Evolutionary conservation across 2,888 invertebrate genomes (phyloP), one percentile per base, ranked within the genome.

Genomic region (Mythimna vitellina): DNA sequence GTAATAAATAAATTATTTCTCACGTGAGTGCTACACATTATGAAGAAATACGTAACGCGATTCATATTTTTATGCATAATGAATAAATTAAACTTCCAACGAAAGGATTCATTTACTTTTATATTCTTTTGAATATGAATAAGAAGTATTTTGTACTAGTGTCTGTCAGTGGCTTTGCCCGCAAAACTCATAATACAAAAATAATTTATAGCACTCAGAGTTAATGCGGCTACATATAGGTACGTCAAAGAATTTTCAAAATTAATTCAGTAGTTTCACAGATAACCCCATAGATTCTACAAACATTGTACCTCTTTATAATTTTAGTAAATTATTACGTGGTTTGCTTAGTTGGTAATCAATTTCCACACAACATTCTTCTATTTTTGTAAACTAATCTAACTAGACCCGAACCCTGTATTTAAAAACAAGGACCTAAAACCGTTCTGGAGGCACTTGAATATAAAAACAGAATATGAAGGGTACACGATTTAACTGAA

Each of bases 1-100:
- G 3, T 74, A n/a, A 63, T 62, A n/a, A 75, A 75, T 73, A 57
- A 57, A 51, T 68, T 22, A 3, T 54, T 46, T 73, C 42, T 51
- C 51, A 62, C 51, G 7, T 63, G 22, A 25, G 4, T 53, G 51
- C 29, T n/a, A 73, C 32, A 42, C 17, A 57, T 57, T 53, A 62
- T 51, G 49, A 61, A 80, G 54, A 42, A 32, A 61, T 29, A 25
- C 49, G 46, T 62, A 57, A 51, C 46, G 9, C n/a, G 38, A 51
- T 73, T 80, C 49, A 62, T 25, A 73, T 25, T 32, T 49, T 22
- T 63, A 63, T 57, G 63, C 61, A 53, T 79, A 29, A 74, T 71
- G 54, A 75, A 80, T 80, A 57, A 57, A 74, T 80, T 80, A 46
- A 56, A 51, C 75, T 20, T 29, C 22, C 35, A 53, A 63, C 35